Evolutionary conservation across 1,140 invertebrate species (phyloP).

Genomic region (Nylanderia fulva): DNA sequence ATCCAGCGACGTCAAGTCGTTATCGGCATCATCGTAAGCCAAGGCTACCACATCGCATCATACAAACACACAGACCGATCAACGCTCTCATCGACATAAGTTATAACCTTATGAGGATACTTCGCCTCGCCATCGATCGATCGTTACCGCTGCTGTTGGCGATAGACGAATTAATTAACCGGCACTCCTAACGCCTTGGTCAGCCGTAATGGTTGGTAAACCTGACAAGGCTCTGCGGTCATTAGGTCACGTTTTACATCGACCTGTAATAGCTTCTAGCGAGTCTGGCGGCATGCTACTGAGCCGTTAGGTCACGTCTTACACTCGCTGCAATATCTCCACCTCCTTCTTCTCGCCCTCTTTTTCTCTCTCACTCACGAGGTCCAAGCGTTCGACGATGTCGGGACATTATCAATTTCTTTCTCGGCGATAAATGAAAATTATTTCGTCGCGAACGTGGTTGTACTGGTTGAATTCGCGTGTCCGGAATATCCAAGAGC

Average conservation of each 20-base stretch:
- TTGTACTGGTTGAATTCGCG: not conserved
- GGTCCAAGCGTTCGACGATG: slow-evolving; percentile 40
- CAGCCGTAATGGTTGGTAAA: slow-evolving; percentile 52
- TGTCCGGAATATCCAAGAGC: slow-evolving; percentile 14
- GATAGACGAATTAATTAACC: slow-evolving; percentile 60
- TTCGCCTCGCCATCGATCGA: slow-evolving; percentile 24
- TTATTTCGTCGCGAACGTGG: slow-evolving; percentile 25
- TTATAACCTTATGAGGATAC: slow-evolving; percentile 50
- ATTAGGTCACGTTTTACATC: slow-evolving; percentile 67
- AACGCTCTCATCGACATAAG: slow-evolving; percentile 40
- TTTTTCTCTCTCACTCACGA: not conserved
- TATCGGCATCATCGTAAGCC: slow-evolving; percentile 55
- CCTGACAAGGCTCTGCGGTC: slow-evolving; percentile 56
- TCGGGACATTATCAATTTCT: slow-evolving; percentile 45
- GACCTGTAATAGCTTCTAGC: slow-evolving; percentile 58
- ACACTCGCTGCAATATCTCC: not conserved
- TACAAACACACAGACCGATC: slow-evolving; percentile 32
- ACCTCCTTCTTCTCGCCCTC: not conserved
- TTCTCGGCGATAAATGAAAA: slow-evolving; percentile 50
- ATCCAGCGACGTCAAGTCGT: slow-evolving; percentile 58
- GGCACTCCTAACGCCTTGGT: slow-evolving; percentile 45
- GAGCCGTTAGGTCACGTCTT: slow-evolving; percentile 60
- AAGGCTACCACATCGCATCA: slow-evolving; percentile 14
- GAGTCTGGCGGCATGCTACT: not conserved
- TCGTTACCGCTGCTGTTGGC: slow-evolving; percentile 38